Conservation (phyloP, 2,113 vertebrate species). For the Erythrocercus mccallii region DNA sequence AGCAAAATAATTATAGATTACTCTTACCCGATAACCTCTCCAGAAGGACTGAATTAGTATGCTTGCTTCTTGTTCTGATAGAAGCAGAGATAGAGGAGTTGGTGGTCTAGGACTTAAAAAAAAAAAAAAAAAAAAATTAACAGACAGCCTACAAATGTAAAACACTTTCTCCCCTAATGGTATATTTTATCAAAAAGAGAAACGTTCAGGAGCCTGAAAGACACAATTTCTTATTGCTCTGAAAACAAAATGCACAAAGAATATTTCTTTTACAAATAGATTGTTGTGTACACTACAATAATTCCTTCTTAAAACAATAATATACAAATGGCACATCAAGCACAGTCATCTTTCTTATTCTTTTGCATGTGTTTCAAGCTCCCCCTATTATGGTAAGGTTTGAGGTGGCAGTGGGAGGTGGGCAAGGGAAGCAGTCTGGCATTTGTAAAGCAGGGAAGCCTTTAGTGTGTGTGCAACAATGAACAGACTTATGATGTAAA, state of each 20-base stretch:
- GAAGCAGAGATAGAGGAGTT: constrained; percentile 77
- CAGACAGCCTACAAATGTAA: not conserved
- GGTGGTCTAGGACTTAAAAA: constrained; percentile 81
- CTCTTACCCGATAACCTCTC: constrained; percentile 90
- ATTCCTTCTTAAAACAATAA: not conserved
- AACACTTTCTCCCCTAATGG: not conserved
- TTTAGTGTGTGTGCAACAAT: not conserved
- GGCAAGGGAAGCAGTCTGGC: not conserved
- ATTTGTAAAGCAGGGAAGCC: not conserved
- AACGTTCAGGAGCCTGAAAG: not conserved
- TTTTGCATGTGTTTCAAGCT: not conserved
- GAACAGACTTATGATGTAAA: not conserved
- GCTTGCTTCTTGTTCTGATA: constrained; percentile 81
- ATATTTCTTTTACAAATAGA: not conserved
- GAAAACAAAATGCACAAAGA: not conserved
- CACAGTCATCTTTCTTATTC: not conserved
- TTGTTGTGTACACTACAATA: not conserved
- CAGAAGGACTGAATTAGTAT: constrained; percentile 87
- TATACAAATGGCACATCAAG: not conserved
- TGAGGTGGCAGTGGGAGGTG: not conserved
- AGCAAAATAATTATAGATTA: constrained; percentile 15
- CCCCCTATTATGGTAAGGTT: not conserved
- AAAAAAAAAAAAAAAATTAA: not conserved
- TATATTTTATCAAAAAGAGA: not conserved
- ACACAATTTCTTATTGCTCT: not conserved